Base-by-base conservation (phyloP, 2,888 invertebrate species). In the Uropetala carovei region DNA sequence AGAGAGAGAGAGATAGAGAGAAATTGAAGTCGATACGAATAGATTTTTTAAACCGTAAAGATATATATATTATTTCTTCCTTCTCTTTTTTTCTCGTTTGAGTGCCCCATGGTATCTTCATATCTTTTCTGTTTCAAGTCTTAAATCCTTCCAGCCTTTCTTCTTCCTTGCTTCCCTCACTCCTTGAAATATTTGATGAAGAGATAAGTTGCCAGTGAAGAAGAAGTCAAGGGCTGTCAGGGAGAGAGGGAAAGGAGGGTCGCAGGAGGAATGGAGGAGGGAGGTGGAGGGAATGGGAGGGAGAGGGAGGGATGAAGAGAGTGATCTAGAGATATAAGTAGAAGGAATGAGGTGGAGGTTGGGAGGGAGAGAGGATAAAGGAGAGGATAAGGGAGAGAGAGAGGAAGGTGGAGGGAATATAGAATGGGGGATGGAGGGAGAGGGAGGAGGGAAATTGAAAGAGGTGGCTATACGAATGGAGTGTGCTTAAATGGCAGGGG, bases 121-220 rank as follows among this genome's bases (percentile, higher is more conserved):
- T 43, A 3, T 43, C 43, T 43, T 43, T 43, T 43, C 43, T 43
- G 43, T 43, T 43, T 43, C 43, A 3, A 43, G 43, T 43, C 43
- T 5, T 43, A 43, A 43, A 5, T 43, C 43, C 43, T 75, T 75
- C 27, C 27, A 11, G 22, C 27, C 75, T 4, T 27, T 75, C 75
- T 8, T 22, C n/a, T 68, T 68, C 68, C 0, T 0, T 75, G 13
- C 27, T 75, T 22, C 75, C 22, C 75, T 75, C 22, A 75, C 75
- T 43, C 43, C 43, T 43, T 43, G 75, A 75, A 75, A 75, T 75
- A 75, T 75, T 75, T 75, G 75, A 75, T 75, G 75, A 75, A 27
- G 75, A 75, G 75, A 75, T 75, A 3, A 43, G 43, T 5, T 43
- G 43, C 5, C 43, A 43, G 43, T 43, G 43, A 43, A 43, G 43